These are phyloP conservation scores for Napeogenes inachia DNA, from an alignment of 2,888 invertebrate species.

Conservation along the genomic window DNA sequence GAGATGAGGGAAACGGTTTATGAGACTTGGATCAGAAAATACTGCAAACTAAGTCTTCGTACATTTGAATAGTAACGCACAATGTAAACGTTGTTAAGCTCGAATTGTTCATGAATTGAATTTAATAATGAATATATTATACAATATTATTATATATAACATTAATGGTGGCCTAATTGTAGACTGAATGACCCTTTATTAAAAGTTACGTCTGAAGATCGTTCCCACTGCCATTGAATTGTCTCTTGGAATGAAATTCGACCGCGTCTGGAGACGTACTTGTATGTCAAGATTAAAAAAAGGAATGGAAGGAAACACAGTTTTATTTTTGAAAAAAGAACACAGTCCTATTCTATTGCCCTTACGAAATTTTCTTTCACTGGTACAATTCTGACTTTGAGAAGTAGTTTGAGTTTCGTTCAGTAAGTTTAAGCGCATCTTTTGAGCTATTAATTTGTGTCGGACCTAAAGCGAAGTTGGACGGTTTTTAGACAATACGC, in stretches of 20 bases:
- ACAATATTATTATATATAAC: too few species aligned
- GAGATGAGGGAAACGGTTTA: conserved; percentile 62
- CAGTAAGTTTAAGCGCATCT: conserved; percentile 47
- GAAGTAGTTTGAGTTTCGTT: conserved; percentile 35
- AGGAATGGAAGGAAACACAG: conserved; percentile 51
- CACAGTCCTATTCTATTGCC: conserved; percentile 54
- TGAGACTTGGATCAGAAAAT: conserved; percentile 28
- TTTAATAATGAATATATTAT: too few species aligned
- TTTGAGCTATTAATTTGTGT: conserved; percentile 46
- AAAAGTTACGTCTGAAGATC: neutral
- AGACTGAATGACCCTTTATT: neutral
- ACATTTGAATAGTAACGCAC: neutral
- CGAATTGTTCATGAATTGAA: neutral
- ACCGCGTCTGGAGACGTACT: conserved; percentile 3
- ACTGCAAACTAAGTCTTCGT: conserved; percentile 5
- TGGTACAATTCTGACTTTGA: conserved; percentile 32
- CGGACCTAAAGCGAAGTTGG: conserved; percentile 39
- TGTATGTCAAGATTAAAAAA: conserved; percentile 32
- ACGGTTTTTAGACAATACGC: conserved; percentile 31
- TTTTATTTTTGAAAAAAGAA: conserved; percentile 52
- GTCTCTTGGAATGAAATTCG: conserved; percentile 18
- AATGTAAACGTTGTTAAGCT: conserved; percentile 15
- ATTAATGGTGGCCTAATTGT: neutral
- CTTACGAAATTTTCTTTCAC: conserved; percentile 60
- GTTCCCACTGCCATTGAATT: conserved; percentile 15